phyloP scores from a whole-genome alignment of 2,113 vertebrate species.

The Pachyramphus minor region DNA sequence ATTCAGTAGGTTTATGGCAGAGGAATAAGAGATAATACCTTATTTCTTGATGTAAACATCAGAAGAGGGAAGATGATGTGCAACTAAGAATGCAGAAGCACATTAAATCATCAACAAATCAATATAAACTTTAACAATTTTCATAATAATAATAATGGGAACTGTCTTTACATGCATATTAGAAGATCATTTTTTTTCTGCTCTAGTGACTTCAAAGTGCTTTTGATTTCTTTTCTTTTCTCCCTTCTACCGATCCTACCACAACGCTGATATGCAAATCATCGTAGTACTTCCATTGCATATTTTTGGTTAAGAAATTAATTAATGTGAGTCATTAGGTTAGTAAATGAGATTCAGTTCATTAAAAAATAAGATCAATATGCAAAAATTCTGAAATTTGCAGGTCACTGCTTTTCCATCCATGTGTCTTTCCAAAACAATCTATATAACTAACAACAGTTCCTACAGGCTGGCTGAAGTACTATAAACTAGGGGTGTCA shows the following conservation, averaged over 20 bases:
- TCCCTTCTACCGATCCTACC: neutral
- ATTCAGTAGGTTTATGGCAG: neutral
- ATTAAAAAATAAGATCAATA: neutral
- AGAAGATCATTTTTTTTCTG: neutral
- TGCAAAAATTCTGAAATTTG: neutral
- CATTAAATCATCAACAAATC: neutral
- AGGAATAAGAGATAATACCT: neutral
- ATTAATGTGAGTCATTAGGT: neutral
- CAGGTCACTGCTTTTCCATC: neutral
- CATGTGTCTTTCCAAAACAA: neutral
- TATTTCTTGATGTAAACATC: neutral
- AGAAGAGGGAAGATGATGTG: neutral
- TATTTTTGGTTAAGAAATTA: neutral
- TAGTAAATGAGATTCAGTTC: neutral
- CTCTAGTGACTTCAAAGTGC: neutral
- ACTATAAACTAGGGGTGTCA: neutral
- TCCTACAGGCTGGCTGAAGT: neutral
- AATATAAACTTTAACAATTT: neutral
- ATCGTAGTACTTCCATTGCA: fast-evolving
- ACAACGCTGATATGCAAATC: neutral
- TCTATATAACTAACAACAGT: neutral
- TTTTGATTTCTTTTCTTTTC: neutral
- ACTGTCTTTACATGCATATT: neutral
- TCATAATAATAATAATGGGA: neutral
- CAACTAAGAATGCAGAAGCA: neutral